Percentiles rank a stretch among this genome's conserved stretches.
Evolutionary conservation across 2,888 invertebrate genomes (phyloP).

Genomic region (Eucera pruinosa): DNA sequence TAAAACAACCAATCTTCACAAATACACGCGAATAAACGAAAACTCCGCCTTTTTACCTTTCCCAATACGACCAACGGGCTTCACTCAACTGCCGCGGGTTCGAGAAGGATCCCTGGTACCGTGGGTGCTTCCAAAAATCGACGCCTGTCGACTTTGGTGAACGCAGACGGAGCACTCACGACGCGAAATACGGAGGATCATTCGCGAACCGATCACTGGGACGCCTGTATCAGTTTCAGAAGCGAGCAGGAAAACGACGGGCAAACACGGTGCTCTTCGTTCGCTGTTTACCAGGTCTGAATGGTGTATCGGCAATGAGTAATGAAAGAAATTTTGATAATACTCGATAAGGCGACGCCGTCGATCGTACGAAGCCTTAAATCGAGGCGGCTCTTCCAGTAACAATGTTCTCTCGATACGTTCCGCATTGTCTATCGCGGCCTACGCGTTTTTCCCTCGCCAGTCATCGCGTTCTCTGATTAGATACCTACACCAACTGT

Average conservation of each 20-base stretch:
- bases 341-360: constrained; percentile 40
- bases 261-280: constrained; percentile 22
- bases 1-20: no score
- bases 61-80: not conserved
- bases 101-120: not conserved
- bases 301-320: constrained; percentile 51
- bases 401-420: constrained; percentile 1
- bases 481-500: constrained; percentile 29
- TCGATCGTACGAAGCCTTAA: not conserved
- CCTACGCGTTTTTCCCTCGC: not conserved
- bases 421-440: not conserved
- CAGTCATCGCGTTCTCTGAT: not conserved
- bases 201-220: constrained; percentile 27
- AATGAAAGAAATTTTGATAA: constrained; percentile 67
- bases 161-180: constrained; percentile 9
- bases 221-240: constrained; percentile 20
- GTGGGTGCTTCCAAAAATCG: not conserved
- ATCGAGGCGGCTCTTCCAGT: not conserved
- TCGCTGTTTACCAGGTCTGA: constrained; percentile 54
- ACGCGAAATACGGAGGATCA: constrained; percentile 8
- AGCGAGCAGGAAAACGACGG: not conserved
- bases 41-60: no score
- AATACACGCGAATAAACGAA: no score
- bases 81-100: not conserved
- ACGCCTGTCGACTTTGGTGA: constrained; percentile 9